Percentiles rank a stretch among this genome's conserved stretches.
Evolutionary conservation across 2,888 invertebrate species (phyloP).

Genomic region (Zaprionus obscuricornis): DNA sequence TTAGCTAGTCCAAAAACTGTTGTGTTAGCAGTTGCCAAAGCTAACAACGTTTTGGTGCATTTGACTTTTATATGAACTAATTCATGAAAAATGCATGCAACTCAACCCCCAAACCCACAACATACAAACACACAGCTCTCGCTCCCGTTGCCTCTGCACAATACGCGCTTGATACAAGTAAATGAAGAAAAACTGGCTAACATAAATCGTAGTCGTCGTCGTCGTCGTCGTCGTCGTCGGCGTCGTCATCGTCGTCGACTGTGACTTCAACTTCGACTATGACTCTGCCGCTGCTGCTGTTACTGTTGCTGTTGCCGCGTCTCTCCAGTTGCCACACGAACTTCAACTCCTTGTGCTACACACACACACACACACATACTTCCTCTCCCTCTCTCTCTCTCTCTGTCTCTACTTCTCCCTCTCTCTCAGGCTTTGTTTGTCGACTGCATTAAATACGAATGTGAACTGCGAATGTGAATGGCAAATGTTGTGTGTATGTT

Average conservation of each 20-base stretch:
- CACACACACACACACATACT: too few relatives aligned
- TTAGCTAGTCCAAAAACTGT: too few relatives aligned
- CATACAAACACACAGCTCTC: slow-evolving; percentile 2
- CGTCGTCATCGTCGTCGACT: slow-evolving; percentile 19
- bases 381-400: too few relatives aligned
- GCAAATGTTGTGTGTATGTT: slow-evolving; percentile 40
- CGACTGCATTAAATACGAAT: slow-evolving; percentile 14
- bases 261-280: slow-evolving; percentile 20
- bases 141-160: slow-evolving; percentile 21
- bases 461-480: slow-evolving; percentile 50
- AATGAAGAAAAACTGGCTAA: slow-evolving; percentile 74
- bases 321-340: too few relatives aligned
- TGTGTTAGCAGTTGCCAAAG: neutral
- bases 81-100: slow-evolving; percentile 74
- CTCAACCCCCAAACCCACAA: neutral
- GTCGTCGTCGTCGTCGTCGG: slow-evolving; percentile 34
- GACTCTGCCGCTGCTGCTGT: too few relatives aligned
- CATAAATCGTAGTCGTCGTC: slow-evolving; percentile 66
- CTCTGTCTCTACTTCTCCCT: too few relatives aligned
- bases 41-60: slow-evolving; percentile 59
- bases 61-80: slow-evolving; percentile 78
- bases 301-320: too few relatives aligned
- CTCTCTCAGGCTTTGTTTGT: slow-evolving; percentile 12
- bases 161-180: slow-evolving; percentile 33
- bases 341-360: too few relatives aligned